phyloP scores from a whole-genome alignment of 2,888 invertebrate genomes.

The Heliconius sara region DNA sequence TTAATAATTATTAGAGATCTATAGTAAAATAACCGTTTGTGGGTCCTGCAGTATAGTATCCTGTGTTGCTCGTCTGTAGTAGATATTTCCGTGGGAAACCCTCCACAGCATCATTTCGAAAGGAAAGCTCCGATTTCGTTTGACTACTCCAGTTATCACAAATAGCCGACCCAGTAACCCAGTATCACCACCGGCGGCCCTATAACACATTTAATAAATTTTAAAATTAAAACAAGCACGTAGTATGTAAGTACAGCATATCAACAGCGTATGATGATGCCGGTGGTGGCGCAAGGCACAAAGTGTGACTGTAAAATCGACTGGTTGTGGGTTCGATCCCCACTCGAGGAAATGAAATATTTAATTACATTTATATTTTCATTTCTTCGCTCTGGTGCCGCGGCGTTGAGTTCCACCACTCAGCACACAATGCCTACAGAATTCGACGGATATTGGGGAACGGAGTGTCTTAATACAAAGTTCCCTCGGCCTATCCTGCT shows the following conservation, averaged over 20 bases:
- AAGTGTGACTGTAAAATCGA: too few relatives aligned
- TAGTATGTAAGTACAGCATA: background rate
- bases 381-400: too few relatives aligned
- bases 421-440: too few relatives aligned
- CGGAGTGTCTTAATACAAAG: too few relatives aligned
- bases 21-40: constrained; percentile 84
- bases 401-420: too few relatives aligned
- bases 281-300: too few relatives aligned
- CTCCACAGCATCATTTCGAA: constrained; percentile 77
- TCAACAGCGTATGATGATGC: background rate
- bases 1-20: background rate
- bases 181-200: constrained; percentile 51
- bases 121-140: constrained; percentile 57
- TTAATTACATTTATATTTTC: too few relatives aligned
- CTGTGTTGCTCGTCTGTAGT: constrained; percentile 90
- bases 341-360: too few relatives aligned
- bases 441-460: too few relatives aligned
- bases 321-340: too few relatives aligned
- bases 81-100: constrained; percentile 90
- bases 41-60: constrained; percentile 91
- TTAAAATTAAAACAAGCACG: background rate
- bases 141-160: constrained; percentile 68
- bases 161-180: constrained; percentile 59
- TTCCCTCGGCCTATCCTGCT: too few relatives aligned
- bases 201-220: background rate